Evolutionary conservation across 2,113 vertebrate genomes (phyloP).

Genomic region (Hemiprocne comata): DNA sequence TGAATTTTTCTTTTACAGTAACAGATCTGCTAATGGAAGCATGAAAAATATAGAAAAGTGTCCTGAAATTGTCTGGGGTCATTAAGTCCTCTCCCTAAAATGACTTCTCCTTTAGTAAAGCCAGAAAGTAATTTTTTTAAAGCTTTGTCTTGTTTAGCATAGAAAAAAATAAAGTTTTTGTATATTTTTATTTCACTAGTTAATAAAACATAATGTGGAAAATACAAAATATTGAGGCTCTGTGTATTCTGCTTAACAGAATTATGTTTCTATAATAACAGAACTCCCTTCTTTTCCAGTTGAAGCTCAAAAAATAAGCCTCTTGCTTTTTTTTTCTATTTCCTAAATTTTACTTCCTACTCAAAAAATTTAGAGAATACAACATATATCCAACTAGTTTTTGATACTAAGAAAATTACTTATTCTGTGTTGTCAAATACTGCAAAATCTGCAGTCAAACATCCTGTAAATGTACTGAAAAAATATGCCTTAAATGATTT

Average conservation of each 20-base stretch:
- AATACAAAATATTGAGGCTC: background rate
- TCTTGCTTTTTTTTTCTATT: background rate
- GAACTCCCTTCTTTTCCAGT: background rate
- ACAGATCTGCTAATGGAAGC: background rate
- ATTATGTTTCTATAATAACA: background rate
- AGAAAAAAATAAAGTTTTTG: background rate
- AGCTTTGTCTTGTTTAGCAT: background rate
- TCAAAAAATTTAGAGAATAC: background rate
- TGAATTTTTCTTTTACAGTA: background rate
- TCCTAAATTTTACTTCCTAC: background rate
- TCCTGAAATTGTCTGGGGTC: background rate
- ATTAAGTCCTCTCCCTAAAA: background rate
- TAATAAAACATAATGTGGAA: background rate
- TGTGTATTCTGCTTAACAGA: background rate
- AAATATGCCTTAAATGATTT: accelerated
- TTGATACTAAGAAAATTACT: background rate
- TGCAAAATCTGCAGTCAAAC: background rate
- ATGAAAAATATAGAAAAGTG: background rate
- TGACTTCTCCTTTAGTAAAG: background rate
- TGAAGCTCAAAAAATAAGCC: background rate
- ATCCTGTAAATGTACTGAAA: background rate
- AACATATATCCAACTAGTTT: background rate
- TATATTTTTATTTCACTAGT: background rate
- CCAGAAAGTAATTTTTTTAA: background rate
- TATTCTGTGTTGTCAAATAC: background rate